Conservation (phyloP, 2,888 invertebrate genomes). For the Rhabditophanes sp. region DNA sequence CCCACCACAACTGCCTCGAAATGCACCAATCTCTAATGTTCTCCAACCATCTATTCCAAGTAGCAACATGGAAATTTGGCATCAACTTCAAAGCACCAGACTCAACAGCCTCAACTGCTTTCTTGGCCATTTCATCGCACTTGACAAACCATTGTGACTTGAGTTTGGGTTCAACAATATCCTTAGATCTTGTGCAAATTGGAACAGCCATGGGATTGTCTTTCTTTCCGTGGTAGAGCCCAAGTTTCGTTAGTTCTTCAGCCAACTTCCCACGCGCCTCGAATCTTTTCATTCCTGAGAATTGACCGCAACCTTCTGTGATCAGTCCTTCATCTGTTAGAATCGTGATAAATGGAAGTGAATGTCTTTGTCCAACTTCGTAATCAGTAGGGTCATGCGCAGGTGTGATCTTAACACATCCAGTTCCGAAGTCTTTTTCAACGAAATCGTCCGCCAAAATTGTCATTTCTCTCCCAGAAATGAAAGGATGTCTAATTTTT, state of each 20-base stretch:
- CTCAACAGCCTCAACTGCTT: conserved; percentile 55
- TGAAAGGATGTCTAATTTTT: conserved; percentile 66
- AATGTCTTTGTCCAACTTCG: conserved; percentile 75
- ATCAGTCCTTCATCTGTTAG: conserved; percentile 78
- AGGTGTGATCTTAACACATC: conserved; percentile 95
- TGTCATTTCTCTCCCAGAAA: conserved; percentile 63
- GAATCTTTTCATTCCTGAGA: conserved; percentile 50
- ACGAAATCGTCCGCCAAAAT: conserved; percentile 83
- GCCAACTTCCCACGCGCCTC: conserved; percentile 67
- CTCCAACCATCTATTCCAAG: conserved; percentile 89
- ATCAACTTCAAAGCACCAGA: conserved; percentile 66
- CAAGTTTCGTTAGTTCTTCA: conserved; percentile 58
- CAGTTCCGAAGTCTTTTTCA: conserved; percentile 84
- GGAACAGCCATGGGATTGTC: conserved; percentile 93
- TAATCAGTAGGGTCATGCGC: conserved; percentile 94
- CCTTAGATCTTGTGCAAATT: conserved; percentile 70
- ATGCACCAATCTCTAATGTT: conserved; percentile 97
- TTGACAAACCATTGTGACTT: conserved; percentile 94
- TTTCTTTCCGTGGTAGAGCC: conserved; percentile 61
- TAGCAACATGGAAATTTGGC: conserved; percentile 74
- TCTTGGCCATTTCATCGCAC: conserved; percentile 65
- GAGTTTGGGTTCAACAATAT: conserved; percentile 83
- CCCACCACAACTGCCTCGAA: conserved; percentile 95
- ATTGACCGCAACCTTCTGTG: conserved; percentile 45
- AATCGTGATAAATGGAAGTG: conserved; percentile 68